These are phyloP conservation scores for Minunthozetes semirufus DNA, from an alignment of 2,888 invertebrate species.

Conservation along the genomic window DNA sequence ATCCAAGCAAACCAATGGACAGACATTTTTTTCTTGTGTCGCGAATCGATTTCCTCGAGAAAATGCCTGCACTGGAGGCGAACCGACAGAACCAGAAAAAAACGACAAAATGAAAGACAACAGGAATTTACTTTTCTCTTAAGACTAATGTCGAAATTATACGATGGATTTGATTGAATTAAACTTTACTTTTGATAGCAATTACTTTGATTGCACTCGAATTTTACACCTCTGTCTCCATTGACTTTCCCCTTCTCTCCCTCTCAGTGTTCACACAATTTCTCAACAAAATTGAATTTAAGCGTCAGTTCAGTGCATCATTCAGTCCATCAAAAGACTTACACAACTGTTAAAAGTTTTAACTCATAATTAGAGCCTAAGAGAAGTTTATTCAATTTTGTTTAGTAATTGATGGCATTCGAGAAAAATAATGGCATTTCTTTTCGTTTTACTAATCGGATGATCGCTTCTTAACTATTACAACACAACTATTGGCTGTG, in stretches of 20 bases:
- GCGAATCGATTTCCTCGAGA: slow-evolving; percentile 20
- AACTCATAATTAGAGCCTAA: slow-evolving; percentile 2
- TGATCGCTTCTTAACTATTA: slow-evolving; percentile 3
- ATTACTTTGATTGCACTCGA: slow-evolving; percentile 4
- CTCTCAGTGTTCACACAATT: background rate
- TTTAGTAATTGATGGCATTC: slow-evolving; percentile 15
- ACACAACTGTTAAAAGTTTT: background rate
- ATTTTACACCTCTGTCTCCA: slow-evolving; percentile 1
- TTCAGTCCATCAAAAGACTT: background rate
- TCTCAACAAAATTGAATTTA: slow-evolving; percentile 1
- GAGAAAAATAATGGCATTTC: slow-evolving; percentile 8
- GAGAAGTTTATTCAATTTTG: slow-evolving; percentile 5
- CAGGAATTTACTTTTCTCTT: background rate
- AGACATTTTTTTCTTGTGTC: background rate
- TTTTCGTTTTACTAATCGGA: slow-evolving; percentile 3
- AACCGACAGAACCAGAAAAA: too few relatives aligned
- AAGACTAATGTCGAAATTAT: slow-evolving; percentile 8
- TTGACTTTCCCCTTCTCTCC: background rate
- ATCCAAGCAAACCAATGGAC: too few relatives aligned
- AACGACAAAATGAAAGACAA: background rate
- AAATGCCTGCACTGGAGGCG: background rate
- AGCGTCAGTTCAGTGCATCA: background rate
- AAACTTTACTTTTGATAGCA: background rate
- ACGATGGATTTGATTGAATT: slow-evolving; percentile 7
- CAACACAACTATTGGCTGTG: background rate